Conservation (phyloP, 2,113 vertebrate species). For the Phodopus roborovskii region DNA sequence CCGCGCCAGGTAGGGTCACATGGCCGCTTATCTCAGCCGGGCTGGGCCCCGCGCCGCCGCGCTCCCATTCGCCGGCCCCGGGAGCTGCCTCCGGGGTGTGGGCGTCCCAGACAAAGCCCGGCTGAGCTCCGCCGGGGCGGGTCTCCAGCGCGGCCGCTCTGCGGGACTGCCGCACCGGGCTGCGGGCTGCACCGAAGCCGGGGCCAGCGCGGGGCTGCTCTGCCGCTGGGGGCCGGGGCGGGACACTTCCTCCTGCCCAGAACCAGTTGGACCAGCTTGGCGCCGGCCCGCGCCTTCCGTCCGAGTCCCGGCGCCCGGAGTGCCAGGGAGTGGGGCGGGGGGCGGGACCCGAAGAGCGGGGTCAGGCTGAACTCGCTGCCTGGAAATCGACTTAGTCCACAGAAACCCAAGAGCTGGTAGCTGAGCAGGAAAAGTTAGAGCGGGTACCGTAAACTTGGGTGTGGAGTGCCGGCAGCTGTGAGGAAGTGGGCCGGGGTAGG, state of each 20-base stretch:
- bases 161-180: not conserved
- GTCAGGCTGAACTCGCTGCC: constrained; percentile 69
- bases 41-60: constrained; percentile 67
- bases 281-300: constrained; percentile 78
- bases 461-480: not conserved
- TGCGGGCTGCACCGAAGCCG: not conserved
- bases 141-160: not conserved
- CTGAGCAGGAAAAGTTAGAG: not conserved
- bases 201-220: constrained; percentile 43
- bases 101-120: constrained; percentile 56
- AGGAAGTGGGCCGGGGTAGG: too few relatives aligned
- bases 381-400: not conserved
- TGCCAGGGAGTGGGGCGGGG: constrained; percentile 77
- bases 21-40: constrained; percentile 88
- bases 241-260: constrained; percentile 86
- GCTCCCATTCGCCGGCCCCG: constrained; percentile 80
- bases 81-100: constrained; percentile 55
- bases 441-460: not conserved
- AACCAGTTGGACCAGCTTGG: constrained; percentile 87
- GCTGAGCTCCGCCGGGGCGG: constrained; percentile 18
- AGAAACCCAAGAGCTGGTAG: constrained; percentile 26
- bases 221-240: constrained; percentile 76
- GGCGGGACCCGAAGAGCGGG: constrained; percentile 55
- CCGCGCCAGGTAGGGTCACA: constrained; percentile 86
- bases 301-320: constrained; percentile 56